These are phyloP conservation scores for Prochilodus magdalenae DNA, from an alignment of 2,113 vertebrate genomes.

Conservation along the genomic window DNA sequence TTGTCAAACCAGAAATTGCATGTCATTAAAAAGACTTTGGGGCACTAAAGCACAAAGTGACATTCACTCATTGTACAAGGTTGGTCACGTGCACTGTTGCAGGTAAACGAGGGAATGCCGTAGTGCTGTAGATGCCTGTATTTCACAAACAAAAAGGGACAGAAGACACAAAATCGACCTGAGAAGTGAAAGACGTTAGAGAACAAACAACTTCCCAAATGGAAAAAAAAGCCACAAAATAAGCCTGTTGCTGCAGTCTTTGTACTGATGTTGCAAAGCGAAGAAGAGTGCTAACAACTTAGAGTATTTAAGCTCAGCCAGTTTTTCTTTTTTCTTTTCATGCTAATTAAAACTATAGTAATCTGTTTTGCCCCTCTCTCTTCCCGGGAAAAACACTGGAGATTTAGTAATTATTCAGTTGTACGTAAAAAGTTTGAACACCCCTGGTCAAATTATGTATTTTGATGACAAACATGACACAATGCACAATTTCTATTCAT, in stretches of 20 bases:
- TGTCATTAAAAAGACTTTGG: constrained; percentile 54
- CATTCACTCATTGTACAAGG: constrained; percentile 47
- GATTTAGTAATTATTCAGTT: too few species aligned
- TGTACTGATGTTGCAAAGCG: not conserved
- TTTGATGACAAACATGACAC: too few species aligned
- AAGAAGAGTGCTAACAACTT: too few species aligned
- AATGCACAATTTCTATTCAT: too few species aligned
- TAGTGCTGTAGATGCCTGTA: constrained; percentile 2
- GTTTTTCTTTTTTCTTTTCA: not conserved
- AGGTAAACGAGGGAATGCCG: constrained; percentile 37
- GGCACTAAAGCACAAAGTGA: constrained; percentile 49
- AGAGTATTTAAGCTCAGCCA: not conserved
- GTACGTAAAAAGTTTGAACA: too few species aligned
- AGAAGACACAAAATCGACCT: constrained; percentile 18
- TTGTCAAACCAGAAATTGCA: constrained; percentile 64
- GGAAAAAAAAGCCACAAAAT: constrained; percentile 5
- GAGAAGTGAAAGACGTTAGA: constrained; percentile 8
- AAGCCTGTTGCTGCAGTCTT: not conserved
- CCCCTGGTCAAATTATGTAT: too few species aligned
- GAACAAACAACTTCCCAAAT: not conserved
- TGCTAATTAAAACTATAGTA: too few species aligned
- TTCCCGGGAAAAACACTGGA: too few species aligned
- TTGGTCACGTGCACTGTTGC: constrained; percentile 54
- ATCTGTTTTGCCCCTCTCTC: too few species aligned
- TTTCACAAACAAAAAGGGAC: constrained; percentile 34